Base-by-base conservation (phyloP, 2,797 vertebrate species). In the Zenarchopterus dispar region DNA sequence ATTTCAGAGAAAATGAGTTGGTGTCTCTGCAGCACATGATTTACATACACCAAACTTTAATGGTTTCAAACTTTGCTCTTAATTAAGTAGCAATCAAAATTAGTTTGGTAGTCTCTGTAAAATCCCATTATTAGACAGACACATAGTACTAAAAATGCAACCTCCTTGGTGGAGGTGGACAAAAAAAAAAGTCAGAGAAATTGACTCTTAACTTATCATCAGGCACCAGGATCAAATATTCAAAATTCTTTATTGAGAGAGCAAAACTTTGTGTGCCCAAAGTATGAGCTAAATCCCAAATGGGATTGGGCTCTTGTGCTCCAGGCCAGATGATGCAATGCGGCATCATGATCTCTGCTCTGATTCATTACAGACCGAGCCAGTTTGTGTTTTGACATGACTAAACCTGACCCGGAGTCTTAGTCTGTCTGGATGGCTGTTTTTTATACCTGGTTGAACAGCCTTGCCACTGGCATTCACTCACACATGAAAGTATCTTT, bases 361-460 rank as follows among this genome's bases (percentile, higher is more conserved):
- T 85, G 81, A 86, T 75, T 86, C 83, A 88, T 85, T 78, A 73
- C 75, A 73, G 77, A 75, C 71, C 74, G 62, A 67, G 77, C 62
- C 60, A 58, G 56, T 75, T 77, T 78, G 55, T 80, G 82, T 86
- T 87, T 75, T 86, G 82, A 85, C 75, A 67, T 72, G 66, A 52
- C 74, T 55, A 51, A 70, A 76, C 70, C 63, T 70, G 72, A 86
- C 78, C 77, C 50, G 17, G 1, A 63, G 79, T 69, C 54, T 54
- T 28, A 0, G 48, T 67, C 75, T 78, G 80, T 87, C 77, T 82
- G 73, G n/a, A 61, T 46, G 69, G 48, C 59, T 71, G 66, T 80
- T 82, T 13, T 84, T 75, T 53, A 80, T 70, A 84, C 80, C 79
- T 87, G 75, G 55, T 57, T 74, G 75, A 86, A 59, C 78, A 77